Percentiles rank a stretch among this genome's conserved stretches.
Conservation (phyloP, 2,113 vertebrate species). For the Pandion haliaetus region DNA sequence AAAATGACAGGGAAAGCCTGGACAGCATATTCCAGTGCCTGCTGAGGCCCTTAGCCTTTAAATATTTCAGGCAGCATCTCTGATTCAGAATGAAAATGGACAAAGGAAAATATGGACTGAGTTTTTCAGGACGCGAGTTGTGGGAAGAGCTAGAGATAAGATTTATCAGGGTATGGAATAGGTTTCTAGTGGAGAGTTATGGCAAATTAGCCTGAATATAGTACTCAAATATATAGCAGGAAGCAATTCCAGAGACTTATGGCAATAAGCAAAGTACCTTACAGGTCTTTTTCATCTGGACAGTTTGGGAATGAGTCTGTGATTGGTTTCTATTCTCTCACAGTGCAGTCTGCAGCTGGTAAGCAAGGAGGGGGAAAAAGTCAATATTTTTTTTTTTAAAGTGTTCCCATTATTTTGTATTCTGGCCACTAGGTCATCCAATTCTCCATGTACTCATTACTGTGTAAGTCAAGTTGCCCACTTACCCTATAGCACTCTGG, state of each 20-base stretch:
- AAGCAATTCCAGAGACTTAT: slow-evolving; percentile 29
- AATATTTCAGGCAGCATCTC: slow-evolving; percentile 1
- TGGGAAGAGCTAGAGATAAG: not conserved
- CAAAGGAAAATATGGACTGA: not conserved
- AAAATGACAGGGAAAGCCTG: not conserved
- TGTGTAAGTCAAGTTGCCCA: not conserved
- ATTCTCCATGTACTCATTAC: not conserved
- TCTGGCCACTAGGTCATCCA: not conserved
- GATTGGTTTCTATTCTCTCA: slow-evolving; percentile 43
- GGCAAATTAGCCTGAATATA: slow-evolving; percentile 49
- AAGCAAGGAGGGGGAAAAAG: not conserved
- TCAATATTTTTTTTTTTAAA: not conserved
- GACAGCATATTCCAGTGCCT: not conserved
- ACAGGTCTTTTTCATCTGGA: slow-evolving; percentile 38
- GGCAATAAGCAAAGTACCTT: slow-evolving; percentile 30
- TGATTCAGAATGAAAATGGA: not conserved
- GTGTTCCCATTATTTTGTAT: not conserved
- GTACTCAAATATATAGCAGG: slow-evolving; percentile 30
- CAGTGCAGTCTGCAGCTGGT: not conserved
- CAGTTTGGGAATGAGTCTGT: slow-evolving; percentile 50
- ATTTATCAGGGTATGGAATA: slow-evolving; percentile 4
- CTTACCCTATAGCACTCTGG: not conserved
- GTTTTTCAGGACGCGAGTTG: not conserved
- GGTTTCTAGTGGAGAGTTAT: slow-evolving; percentile 15
- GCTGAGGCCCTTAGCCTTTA: not conserved